Conservation (phyloP, 2,113 vertebrate species). For the Gadus chalcogrammus region DNA sequence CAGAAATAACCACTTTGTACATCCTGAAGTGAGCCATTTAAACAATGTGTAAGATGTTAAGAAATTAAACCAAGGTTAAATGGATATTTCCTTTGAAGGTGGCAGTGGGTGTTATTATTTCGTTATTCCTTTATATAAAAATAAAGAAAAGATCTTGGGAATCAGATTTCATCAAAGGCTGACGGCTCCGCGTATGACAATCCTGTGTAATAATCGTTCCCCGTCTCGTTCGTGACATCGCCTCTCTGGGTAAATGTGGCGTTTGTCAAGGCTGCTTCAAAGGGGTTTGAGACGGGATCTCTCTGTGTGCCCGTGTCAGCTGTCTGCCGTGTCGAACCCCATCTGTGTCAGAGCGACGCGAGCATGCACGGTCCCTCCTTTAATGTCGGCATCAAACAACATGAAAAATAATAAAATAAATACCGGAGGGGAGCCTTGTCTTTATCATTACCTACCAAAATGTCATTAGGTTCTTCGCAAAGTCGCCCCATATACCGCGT, state of each 20-base stretch:
- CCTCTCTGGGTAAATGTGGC: neutral
- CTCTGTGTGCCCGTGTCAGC: neutral
- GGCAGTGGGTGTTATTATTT: neutral
- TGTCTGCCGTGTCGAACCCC: neutral
- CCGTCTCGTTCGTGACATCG: neutral
- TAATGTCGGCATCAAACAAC: neutral
- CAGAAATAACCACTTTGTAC: neutral
- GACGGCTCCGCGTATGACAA: neutral
- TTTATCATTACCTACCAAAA: no score
- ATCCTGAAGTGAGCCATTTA: neutral
- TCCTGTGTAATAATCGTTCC: neutral
- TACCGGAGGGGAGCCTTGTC: no score
- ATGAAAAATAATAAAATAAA: neutral
- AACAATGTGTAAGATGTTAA: neutral
- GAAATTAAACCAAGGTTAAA: neutral
- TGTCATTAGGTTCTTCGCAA: no score
- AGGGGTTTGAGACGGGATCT: neutral
- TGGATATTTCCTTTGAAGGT: neutral
- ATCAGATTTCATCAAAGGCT: neutral
- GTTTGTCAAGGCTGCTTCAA: neutral
- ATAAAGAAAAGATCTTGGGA: neutral
- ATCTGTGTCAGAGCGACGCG: neutral
- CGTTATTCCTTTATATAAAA: neutral
- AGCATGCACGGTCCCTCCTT: neutral
- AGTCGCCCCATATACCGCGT: no score